Evolutionary conservation across 2,797 vertebrate genomes (phyloP), one percentile per base, ranked within the genome.

Genomic region (Champsocephalus esox): DNA sequence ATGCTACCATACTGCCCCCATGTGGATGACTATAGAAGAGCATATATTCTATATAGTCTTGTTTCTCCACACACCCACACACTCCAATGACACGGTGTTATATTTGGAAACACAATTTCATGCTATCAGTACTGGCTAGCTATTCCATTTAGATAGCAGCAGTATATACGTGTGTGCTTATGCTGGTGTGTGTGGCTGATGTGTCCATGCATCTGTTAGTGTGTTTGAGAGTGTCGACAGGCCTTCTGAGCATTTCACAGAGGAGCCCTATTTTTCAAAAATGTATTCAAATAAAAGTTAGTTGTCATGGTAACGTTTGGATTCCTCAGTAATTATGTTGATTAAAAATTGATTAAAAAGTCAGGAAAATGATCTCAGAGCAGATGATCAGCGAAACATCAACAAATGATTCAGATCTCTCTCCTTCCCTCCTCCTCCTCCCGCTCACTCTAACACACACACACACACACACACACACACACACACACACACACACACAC

Each of bases 51-150:
- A 44, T 75, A 44, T 50, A 38, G 75, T 81, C 77, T 69, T 75
- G 67, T 87, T 81, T 87, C 68, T 50, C 54, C 69, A 58, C 75
- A 75, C 75, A 73, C 74, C 54, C 81, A 78, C 82, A 87, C 82
- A 77, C 86, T 84, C 90, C 89, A 90, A 90, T 92, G 92, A 92
- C 90, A 93, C 50, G 89, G 88, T 91, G 91, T 93, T 93, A 93
- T 93, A 92, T 93, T 93, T 92, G 90, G 92, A 92, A 92, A 90
- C 90, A 91, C 91, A 93, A 93, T 93, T 93, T 93, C 92, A 93
- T 92, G 91, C 89, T 92, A 91, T 92, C 92, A 89, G 88, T 88
- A 85, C 83, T 86, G 89, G 91, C 88, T 89, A 90, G 92, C 91
- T 90, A 90, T 93, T 93, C 88, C 91, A 93, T 93, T 93, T 92